Evolutionary conservation across 1,140 invertebrate genomes (phyloP).

Genomic region (Drusus annulatus): DNA sequence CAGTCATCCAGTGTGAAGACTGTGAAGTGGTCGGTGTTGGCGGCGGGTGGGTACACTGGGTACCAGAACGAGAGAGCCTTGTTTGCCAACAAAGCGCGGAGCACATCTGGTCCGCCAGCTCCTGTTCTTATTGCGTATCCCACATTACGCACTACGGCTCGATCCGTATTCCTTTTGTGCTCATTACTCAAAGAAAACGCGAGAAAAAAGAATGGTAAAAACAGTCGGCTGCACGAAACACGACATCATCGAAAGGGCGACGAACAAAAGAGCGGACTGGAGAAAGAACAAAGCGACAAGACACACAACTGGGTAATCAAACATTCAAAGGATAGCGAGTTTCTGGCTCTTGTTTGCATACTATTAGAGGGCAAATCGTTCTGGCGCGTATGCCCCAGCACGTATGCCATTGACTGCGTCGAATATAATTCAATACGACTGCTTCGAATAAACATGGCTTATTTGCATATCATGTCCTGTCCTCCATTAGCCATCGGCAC

Average conservation of each 20-base stretch:
- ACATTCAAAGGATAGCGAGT: slow-evolving; percentile 8
- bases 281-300: slow-evolving; percentile 37
- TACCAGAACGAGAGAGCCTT: background rate
- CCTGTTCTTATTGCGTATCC: slow-evolving; percentile 8
- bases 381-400: slow-evolving; percentile 39
- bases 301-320: slow-evolving; percentile 9
- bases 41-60: too few species aligned
- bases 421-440: slow-evolving; percentile 6
- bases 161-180: slow-evolving; percentile 21
- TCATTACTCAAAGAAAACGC: slow-evolving; percentile 1
- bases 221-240: background rate
- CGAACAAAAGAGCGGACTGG: slow-evolving; percentile 8
- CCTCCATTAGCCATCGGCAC: too few species aligned
- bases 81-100: slow-evolving; percentile 26
- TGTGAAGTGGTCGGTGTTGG: background rate
- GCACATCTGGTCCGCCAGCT: slow-evolving; percentile 9
- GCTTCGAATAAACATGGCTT: background rate
- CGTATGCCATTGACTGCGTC: slow-evolving; percentile 14
- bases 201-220: slow-evolving; percentile 3
- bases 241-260: background rate
- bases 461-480: background rate
- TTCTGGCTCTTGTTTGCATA: slow-evolving; percentile 44
- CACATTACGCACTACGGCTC: slow-evolving; percentile 17
- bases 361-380: slow-evolving; percentile 41
- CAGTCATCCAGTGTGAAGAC: too few species aligned